phyloP scores from a whole-genome alignment of 2,797 vertebrate genomes.

The Discoglossus pictus region DNA sequence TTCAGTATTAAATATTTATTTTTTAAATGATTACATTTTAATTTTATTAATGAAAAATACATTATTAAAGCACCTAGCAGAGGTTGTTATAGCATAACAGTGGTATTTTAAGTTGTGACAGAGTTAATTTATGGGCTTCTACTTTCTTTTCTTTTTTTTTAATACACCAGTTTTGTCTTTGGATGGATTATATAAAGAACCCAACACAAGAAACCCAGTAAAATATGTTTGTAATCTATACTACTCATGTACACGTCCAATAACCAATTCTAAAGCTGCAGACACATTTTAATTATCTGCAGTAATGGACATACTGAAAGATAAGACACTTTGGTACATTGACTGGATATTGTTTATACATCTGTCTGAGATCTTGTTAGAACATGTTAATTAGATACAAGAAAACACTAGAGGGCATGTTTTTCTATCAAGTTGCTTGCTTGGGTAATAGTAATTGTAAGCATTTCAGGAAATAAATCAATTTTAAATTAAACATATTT shows the following conservation, averaged over 20 bases:
- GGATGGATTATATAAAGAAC: not conserved
- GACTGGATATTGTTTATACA: slow-evolving; percentile 16
- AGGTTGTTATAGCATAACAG: no score
- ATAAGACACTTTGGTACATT: slow-evolving; percentile 29
- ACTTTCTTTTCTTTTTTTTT: no score
- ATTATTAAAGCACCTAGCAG: no score
- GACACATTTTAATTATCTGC: slow-evolving; percentile 11
- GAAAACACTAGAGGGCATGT: slow-evolving; percentile 16
- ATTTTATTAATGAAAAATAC: no score
- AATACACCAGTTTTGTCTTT: not conserved
- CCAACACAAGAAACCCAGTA: not conserved
- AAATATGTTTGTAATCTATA: not conserved
- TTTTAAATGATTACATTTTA: no score
- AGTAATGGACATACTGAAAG: slow-evolving; percentile 21
- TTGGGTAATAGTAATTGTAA: slow-evolving; percentile 9
- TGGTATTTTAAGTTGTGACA: no score
- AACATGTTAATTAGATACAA: slow-evolving; percentile 46
- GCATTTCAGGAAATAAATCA: not conserved
- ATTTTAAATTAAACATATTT: no score
- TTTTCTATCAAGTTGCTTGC: slow-evolving; percentile 12
- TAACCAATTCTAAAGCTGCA: not conserved
- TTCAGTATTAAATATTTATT: no score
- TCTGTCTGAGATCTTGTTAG: slow-evolving; percentile 34
- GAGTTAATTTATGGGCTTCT: no score
- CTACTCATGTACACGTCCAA: not conserved